phyloP scores from a whole-genome alignment of 2,888 invertebrate genomes.

The Ganaspis brasiliensis region DNA sequence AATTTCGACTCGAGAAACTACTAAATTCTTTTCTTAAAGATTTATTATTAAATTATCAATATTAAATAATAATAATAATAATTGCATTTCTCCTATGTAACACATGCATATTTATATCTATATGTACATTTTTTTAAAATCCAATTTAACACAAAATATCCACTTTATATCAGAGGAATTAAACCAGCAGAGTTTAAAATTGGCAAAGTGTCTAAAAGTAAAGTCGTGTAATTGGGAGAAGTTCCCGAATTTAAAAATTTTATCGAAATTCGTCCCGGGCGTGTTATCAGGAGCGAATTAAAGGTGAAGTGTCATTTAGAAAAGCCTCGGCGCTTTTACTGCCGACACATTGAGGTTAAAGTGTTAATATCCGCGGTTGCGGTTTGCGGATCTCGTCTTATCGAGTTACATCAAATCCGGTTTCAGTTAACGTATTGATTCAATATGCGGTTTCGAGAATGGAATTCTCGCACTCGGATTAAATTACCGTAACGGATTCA shows the following conservation, averaged over 20 bases:
- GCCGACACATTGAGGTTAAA: slow-evolving; percentile 21
- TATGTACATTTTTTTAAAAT: no score
- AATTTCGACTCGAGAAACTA: no score
- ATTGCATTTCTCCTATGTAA: neutral
- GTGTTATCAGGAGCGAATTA: neutral
- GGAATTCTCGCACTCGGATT: slow-evolving; percentile 13
- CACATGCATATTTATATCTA: no score
- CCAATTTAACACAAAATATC: neutral
- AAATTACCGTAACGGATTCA: slow-evolving; percentile 20
- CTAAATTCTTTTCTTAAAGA: no score
- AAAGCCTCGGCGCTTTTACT: neutral
- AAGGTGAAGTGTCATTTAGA: slow-evolving; percentile 31
- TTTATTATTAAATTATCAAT: no score
- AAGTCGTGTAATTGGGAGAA: neutral
- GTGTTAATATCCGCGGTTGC: slow-evolving; percentile 26
- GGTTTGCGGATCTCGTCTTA: slow-evolving; percentile 46
- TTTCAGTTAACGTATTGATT: slow-evolving; percentile 45
- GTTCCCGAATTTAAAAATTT: slow-evolving; percentile 20
- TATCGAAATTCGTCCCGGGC: neutral
- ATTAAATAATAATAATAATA: no score
- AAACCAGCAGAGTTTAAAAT: slow-evolving; percentile 2
- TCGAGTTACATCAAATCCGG: slow-evolving; percentile 54
- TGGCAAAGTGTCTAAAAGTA: slow-evolving; percentile 1
- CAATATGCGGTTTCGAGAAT: slow-evolving; percentile 11
- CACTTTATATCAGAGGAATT: neutral